Evolutionary conservation across 2,888 invertebrate species (phyloP).

Genomic region (Macrosoma leucophasiata): DNA sequence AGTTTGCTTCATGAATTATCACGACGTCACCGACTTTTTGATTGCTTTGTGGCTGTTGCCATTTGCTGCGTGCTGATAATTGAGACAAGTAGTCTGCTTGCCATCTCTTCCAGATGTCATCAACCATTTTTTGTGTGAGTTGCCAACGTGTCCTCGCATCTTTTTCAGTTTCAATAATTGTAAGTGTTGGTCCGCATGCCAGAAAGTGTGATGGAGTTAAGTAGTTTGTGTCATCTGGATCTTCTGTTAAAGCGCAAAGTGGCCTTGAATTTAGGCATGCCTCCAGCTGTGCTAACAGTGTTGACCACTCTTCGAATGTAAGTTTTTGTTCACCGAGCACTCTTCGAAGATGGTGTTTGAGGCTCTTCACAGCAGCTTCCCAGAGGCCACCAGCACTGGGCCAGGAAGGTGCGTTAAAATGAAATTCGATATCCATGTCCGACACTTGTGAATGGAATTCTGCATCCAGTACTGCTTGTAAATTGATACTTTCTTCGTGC

Average conservation of each 20-base stretch:
- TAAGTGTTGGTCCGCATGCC: conserved; percentile 10
- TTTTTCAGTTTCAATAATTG: conserved; percentile 13
- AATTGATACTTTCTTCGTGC: neutral
- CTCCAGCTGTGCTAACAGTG: conserved; percentile 5
- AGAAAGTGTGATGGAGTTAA: conserved; percentile 20
- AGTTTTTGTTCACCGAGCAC: neutral
- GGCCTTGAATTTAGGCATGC: conserved; percentile 5
- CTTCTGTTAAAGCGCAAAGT: conserved; percentile 4
- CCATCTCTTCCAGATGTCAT: conserved; percentile 16
- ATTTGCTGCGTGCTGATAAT: conserved; percentile 10
- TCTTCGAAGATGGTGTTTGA: neutral
- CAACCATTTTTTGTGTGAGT: conserved; percentile 4
- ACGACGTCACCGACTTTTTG: conserved; percentile 13
- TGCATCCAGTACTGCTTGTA: too few species aligned
- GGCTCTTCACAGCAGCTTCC: neutral
- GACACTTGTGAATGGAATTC: too few species aligned
- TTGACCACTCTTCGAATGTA: neutral
- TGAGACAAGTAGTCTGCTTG: conserved; percentile 7
- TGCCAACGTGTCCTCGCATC: conserved; percentile 17
- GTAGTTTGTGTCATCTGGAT: conserved; percentile 7
- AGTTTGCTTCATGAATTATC: conserved; percentile 15
- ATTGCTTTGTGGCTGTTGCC: conserved; percentile 4
- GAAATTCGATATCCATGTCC: neutral
- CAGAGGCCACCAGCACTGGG: neutral
- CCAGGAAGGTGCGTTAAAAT: neutral